A percentile compares a stretch with the other conserved stretches of the same genome.
Evolutionary conservation across 2,797 vertebrate genomes (phyloP).

Genomic region (Knipowitschia caucasica): DNA sequence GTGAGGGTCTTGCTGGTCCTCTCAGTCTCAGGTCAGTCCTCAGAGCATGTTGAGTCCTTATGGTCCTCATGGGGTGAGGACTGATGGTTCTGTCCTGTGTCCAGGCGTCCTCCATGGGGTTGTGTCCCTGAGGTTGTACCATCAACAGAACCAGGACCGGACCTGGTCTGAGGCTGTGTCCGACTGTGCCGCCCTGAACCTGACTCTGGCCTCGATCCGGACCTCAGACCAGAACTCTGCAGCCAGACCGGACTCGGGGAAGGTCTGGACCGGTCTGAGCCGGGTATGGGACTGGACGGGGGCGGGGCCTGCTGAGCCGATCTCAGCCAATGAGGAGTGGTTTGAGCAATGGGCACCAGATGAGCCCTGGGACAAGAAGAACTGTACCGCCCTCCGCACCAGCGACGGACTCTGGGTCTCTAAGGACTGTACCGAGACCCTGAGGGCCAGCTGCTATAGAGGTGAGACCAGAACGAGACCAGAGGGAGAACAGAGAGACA

Average conservation of each 20-base stretch:
- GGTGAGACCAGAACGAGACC: too few species aligned
- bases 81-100: too few species aligned
- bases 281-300: background rate
- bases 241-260: rapidly evolving
- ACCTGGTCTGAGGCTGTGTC: background rate
- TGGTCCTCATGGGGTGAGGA: too few species aligned
- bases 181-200: background rate
- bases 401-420: too few species aligned
- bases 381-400: background rate
- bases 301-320: background rate
- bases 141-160: constrained; percentile 26
- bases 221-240: rapidly evolving
- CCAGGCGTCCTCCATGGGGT: too few species aligned
- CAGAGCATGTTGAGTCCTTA: too few species aligned
- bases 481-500: too few species aligned
- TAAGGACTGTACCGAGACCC: background rate
- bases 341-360: background rate
- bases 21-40: too few species aligned
- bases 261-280: constrained; percentile 32
- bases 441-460: background rate
- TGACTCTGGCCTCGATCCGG: rapidly evolving
- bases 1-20: too few species aligned
- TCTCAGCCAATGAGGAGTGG: background rate
- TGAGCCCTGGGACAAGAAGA: background rate
- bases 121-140: too few species aligned